Evolutionary conservation across 2,888 invertebrate genomes (phyloP).

Genomic region (Cynaeus angustus): DNA sequence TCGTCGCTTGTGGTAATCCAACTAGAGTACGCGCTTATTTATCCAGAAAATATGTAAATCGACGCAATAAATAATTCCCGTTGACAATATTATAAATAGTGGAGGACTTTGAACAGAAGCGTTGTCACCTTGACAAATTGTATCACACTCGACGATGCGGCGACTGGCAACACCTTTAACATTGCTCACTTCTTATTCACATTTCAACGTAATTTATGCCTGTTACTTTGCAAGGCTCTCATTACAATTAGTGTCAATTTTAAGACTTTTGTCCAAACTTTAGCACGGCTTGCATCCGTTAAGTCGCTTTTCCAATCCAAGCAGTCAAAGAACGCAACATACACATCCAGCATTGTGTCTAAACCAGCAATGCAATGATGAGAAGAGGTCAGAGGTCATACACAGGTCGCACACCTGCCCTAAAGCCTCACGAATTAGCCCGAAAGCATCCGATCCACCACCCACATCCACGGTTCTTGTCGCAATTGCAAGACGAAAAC

Average conservation of each 20-base stretch:
- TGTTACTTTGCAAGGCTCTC: constrained; percentile 2
- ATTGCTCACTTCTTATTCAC: constrained; percentile 36
- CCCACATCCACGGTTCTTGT: constrained; percentile 43
- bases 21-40: constrained; percentile 33
- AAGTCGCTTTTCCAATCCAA: constrained; percentile 43
- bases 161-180: constrained; percentile 48
- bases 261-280: too few relatives aligned
- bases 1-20: constrained; percentile 39
- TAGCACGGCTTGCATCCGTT: constrained; percentile 19
- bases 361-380: constrained; percentile 51
- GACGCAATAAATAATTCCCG: constrained; percentile 63
- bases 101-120: constrained; percentile 67
- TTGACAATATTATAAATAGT: constrained; percentile 66
- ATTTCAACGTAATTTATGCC: constrained; percentile 44
- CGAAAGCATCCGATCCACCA: constrained; percentile 53
- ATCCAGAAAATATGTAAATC: constrained; percentile 61
- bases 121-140: constrained; percentile 70
- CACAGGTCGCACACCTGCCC: constrained; percentile 64
- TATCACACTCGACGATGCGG: constrained; percentile 61
- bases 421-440: constrained; percentile 59
- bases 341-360: constrained; percentile 50
- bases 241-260: constrained; percentile 11
- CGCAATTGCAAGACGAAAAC: constrained; percentile 47
- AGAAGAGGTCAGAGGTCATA: constrained; percentile 62
- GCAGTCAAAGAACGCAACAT: constrained; percentile 29